Conservation (phyloP, 2,797 vertebrate genomes). For the Trachurus trachurus region DNA sequence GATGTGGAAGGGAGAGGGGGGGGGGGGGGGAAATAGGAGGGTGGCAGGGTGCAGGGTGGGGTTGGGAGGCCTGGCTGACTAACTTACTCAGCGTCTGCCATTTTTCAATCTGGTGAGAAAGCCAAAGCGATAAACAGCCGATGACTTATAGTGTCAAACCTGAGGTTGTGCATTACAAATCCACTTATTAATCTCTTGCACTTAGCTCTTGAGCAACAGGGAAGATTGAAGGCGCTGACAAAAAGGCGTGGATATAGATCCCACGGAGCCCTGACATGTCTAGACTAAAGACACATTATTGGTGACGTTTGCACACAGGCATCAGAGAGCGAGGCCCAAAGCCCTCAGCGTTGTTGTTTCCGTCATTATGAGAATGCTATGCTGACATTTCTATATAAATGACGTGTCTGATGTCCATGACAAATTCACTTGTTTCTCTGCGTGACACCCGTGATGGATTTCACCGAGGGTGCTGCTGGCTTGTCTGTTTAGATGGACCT, state of each 20-base stretch:
- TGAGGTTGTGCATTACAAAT: conserved; percentile 83
- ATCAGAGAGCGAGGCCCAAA: conserved; percentile 68
- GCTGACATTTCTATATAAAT: conserved; percentile 85
- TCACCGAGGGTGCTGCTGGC: conserved; percentile 39
- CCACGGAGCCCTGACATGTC: conserved; percentile 73
- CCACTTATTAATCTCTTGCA: conserved; percentile 84
- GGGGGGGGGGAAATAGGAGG: not conserved
- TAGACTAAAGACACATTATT: conserved; percentile 82
- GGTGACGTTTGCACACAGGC: conserved; percentile 76
- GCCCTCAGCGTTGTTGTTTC: conserved; percentile 77
- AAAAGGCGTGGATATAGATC: conserved; percentile 81
- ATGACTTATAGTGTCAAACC: conserved; percentile 83
- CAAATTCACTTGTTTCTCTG: conserved; percentile 71
- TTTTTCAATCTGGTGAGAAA: conserved; percentile 79
- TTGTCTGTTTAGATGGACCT: conserved; percentile 68
- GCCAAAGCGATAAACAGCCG: conserved; percentile 79
- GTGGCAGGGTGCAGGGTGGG: conserved; percentile 30
- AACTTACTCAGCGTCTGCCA: conserved; percentile 74
- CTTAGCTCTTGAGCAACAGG: conserved; percentile 79
- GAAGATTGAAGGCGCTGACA: conserved; percentile 81
- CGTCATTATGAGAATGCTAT: conserved; percentile 81
- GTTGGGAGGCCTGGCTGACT: conserved; percentile 61
- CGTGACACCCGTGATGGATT: conserved; percentile 75
- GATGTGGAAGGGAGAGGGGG: not conserved
- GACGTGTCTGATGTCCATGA: conserved; percentile 77